Percentiles rank a stretch among this genome's conserved stretches.
Evolutionary conservation across 2,888 invertebrate species (phyloP).

Genomic region (Lepas anatifera): DNA sequence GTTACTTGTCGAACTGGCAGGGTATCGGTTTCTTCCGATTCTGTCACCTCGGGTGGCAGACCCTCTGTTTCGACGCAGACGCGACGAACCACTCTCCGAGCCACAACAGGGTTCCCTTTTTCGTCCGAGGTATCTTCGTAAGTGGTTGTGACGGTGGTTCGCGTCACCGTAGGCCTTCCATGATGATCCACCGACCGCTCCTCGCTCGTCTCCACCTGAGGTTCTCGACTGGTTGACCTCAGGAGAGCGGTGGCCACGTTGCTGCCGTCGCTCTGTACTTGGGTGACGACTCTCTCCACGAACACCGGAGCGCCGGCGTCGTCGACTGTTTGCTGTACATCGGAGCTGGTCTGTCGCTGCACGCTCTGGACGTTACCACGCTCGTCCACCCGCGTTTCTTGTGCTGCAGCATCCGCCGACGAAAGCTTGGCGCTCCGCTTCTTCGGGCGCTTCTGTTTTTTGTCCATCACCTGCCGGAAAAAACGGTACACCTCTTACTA

Average conservation of each 20-base stretch:
- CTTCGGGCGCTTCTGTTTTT: neutral
- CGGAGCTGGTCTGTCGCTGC: neutral
- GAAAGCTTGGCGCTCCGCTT: neutral
- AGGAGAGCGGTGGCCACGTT: neutral
- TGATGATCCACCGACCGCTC: neutral
- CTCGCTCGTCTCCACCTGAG: neutral
- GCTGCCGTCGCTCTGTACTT: neutral
- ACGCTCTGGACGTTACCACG: neutral
- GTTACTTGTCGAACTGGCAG: neutral
- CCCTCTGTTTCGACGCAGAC: neutral
- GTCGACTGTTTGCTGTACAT: neutral
- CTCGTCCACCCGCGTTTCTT: neutral
- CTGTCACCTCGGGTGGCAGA: neutral
- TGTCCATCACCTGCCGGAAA: neutral
- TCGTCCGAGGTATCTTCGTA: neutral
- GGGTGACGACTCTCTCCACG: neutral
- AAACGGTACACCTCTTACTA: too few relatives aligned
- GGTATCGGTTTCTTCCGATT: neutral
- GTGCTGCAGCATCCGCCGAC: neutral
- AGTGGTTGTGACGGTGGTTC: neutral
- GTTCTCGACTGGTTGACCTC: neutral
- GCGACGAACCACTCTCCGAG: neutral
- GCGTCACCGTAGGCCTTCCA: neutral
- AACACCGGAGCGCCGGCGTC: neutral
- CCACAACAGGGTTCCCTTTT: neutral